A percentile compares a stretch with the other conserved stretches of the same genome.
These are phyloP conservation scores for Apostichopus californicus DNA, from an alignment of 35 echinoderm and acorn worm genomes.

Conservation along the genomic window DNA sequence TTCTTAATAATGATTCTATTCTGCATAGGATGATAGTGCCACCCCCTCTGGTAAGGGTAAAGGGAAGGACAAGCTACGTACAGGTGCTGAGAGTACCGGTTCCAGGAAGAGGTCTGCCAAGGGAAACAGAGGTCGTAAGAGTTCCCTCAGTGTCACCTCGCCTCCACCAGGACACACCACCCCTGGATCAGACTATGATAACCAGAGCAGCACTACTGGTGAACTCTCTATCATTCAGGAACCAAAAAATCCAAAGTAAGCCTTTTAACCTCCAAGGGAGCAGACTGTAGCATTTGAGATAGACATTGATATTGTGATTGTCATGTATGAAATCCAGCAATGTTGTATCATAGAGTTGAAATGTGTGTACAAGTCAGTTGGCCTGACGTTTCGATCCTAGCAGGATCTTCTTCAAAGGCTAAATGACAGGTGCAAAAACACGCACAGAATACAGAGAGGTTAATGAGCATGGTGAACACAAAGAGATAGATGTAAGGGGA, in stretches of 20 bases:
- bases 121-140: slow-evolving; percentile 81
- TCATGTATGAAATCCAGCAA: too few relatives aligned
- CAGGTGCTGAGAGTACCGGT: slow-evolving; percentile 80
- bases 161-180: slow-evolving; percentile 89
- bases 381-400: too few relatives aligned
- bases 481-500: too few relatives aligned
- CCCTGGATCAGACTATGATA: slow-evolving; percentile 91
- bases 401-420: too few relatives aligned
- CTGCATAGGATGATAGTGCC: slow-evolving; percentile 72
- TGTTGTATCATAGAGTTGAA: too few relatives aligned
- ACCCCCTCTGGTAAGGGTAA: slow-evolving; percentile 89
- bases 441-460: too few relatives aligned
- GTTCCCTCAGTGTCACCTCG: slow-evolving; percentile 80
- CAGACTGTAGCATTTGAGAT: too few relatives aligned
- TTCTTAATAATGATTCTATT: background rate
- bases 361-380: too few relatives aligned
- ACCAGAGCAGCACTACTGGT: slow-evolving; percentile 86
- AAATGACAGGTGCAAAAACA: too few relatives aligned
- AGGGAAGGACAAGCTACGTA: slow-evolving; percentile 83
- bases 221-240: slow-evolving; percentile 86
- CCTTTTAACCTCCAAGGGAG: background rate
- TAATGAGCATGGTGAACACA: too few relatives aligned
- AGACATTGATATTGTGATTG: too few relatives aligned
- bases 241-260: slow-evolving; percentile 91
- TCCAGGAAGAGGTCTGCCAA: slow-evolving; percentile 81